Base-by-base conservation (phyloP, 2,797 vertebrate genomes). In the Siniperca undulata region DNA sequence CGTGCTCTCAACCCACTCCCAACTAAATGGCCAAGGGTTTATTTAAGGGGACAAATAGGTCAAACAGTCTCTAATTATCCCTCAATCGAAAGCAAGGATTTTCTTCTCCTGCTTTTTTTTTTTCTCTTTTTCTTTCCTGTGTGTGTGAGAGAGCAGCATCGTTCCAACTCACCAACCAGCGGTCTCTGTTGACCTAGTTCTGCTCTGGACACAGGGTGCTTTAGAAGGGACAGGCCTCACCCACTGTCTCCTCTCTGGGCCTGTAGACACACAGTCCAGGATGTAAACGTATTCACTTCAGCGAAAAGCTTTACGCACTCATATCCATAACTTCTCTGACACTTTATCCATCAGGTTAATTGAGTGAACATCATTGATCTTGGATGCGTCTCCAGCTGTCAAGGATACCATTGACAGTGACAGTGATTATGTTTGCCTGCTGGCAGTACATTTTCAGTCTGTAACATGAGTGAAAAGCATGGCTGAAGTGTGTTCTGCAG, bases 161-260 rank as follows among this genome's bases (percentile, higher is more conserved):
- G 92, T 95, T 95, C 93, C 93, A 94, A 92, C 87, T 93, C 92
- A 93, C 83, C 92, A 92, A 92, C 88, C 91, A 90, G 90, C 82
- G 65, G 89, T 91, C 91, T 94, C 89, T 85, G 88, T 84, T 95
- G 93, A 95, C 95, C 94, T 94, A 94, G 84, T 94, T 94, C 93
- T 91, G 84, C 78, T 90, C 85, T 91, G 92, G 91, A 94, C 91
- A 90, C 86, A 81, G 91, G 93, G 87, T 59, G 78, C 90, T 91
- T 78, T 78, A 85, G 86, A 71, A 82, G 86, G 84, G 86, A 89
- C 87, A 84, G 84, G 91, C 90, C 87, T 93, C 86, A 88, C 78
- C 91, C 86, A 83, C 81, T 85, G 87, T 89, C 88, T 86, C 82
- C 85, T 85, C 71, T 87, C 52, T 7, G 67, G 85, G 58, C 86